Evolutionary conservation across 2,888 invertebrate species (phyloP), one percentile per base, ranked within the genome.

Genomic region (Brachynemurus nebulosus): DNA sequence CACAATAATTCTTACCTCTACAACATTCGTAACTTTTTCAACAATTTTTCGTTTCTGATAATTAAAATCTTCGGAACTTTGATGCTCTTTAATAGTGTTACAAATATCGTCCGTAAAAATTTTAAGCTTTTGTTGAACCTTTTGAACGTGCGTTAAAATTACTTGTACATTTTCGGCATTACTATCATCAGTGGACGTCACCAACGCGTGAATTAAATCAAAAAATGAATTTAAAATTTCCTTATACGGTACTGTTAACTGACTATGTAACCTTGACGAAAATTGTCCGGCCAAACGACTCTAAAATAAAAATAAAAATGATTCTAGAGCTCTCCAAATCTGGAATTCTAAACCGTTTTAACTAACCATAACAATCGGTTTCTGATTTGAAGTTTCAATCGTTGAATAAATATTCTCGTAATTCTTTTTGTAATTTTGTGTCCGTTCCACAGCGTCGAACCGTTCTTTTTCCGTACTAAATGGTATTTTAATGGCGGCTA

Each of bases 11-110:
- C 63, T 54, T 43, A 80, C 80, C 70, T 81, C 80, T 47, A 78
- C 62, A 54, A 69, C 71, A 55, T 75, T 74, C 14, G 75, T 71
- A 25, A 75, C 64, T 23, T 64, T 62, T 54, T 74, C 77, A 50
- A 76, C 66, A 4, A 67, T 60, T 21, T 68, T 68, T 11, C 74
- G 59, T 44, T 69, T 59, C 17, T 55, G 53, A 70, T 72, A 74
- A 9, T 64, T 55, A 6, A 60, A 61, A 53, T 67, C 65, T 41
- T 62, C 57, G 8, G 51, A 55, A 11, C 60, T 59, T 49, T 69
- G 64, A 48, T 65, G 63, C 17, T 62, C 59, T 11, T 61, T 56
- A 12, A 69, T 63, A 2, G 59, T 66, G 47, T 52, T 55, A 54
- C 58, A 59, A 45, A 69, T 54, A 49, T 68, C 59, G 7, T 62